Percentiles rank a stretch among this genome's conserved stretches.
These are phyloP conservation scores for Hypselothyrea guttata DNA, from an alignment of 2,888 invertebrate genomes.

Conservation along the genomic window DNA sequence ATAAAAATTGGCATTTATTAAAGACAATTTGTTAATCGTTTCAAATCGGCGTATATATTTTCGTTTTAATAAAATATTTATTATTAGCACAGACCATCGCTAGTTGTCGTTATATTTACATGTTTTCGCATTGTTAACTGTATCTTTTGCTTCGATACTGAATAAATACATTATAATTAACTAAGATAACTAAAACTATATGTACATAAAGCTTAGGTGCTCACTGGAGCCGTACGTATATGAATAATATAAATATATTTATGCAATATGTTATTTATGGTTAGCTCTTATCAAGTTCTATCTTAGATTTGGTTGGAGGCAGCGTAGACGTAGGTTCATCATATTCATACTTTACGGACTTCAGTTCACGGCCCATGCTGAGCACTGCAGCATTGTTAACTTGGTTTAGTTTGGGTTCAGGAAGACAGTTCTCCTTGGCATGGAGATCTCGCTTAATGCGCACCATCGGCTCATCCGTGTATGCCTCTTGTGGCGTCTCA, in stretches of 20 bases:
- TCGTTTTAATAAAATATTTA: too few relatives aligned
- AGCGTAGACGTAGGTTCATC: constrained; percentile 27
- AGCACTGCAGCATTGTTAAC: constrained; percentile 26
- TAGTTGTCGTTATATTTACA: constrained; percentile 8
- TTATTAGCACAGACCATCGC: too few relatives aligned
- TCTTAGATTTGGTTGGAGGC: constrained; percentile 8
- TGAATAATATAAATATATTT: neutral
- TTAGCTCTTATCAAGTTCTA: constrained; percentile 19
- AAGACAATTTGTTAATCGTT: too few relatives aligned
- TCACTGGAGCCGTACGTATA: constrained; percentile 21
- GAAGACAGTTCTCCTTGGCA: constrained; percentile 66
- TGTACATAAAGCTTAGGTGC: constrained; percentile 62
- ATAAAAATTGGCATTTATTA: too few relatives aligned
- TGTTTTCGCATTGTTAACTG: constrained; percentile 13
- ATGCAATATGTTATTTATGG: neutral
- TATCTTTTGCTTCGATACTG: constrained; percentile 21
- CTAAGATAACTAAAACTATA: constrained; percentile 38
- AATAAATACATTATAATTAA: constrained; percentile 40
- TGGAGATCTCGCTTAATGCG: constrained; percentile 65
- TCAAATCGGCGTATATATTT: too few relatives aligned
- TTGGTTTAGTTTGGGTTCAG: constrained; percentile 60
- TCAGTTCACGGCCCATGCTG: constrained; percentile 77
- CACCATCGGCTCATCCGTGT: constrained; percentile 16
- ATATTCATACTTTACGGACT: constrained; percentile 75
- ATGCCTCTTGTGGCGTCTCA: constrained; percentile 6